These are phyloP conservation scores for Heliconius melpomene DNA, from an alignment of 1,140 invertebrate species.

Conservation along the genomic window DNA sequence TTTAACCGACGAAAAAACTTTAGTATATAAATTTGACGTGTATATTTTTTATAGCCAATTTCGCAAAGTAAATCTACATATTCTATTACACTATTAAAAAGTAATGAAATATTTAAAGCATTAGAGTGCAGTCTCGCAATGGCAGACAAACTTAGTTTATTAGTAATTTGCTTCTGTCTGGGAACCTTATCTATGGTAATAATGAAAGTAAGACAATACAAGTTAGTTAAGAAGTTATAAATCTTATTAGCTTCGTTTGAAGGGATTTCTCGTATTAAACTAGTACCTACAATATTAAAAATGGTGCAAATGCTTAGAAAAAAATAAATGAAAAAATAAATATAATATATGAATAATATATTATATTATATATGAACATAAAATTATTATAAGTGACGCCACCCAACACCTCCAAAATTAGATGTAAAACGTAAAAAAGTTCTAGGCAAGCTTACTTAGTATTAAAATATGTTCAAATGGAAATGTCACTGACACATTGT, in stretches of 20 bases:
- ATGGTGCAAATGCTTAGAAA: too few species aligned
- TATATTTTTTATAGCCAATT: background rate
- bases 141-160: constrained; percentile 1
- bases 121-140: background rate
- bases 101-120: background rate
- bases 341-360: too few species aligned
- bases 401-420: background rate
- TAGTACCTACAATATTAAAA: background rate
- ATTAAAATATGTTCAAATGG: background rate
- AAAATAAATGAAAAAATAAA: too few species aligned
- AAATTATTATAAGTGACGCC: too few species aligned
- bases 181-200: background rate
- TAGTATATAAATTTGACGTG: background rate
- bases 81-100: background rate
- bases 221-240: constrained; percentile 1
- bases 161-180: constrained; percentile 4
- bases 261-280: background rate
- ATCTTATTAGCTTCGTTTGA: background rate
- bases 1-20: background rate
- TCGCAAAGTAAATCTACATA: background rate
- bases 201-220: constrained; percentile 8
- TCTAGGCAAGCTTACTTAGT: background rate
- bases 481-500: constrained; percentile 1
- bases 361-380: too few species aligned
- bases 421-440: background rate